Base-by-base conservation (phyloP, 2,113 vertebrate genomes). In the Chamaetylas fuelleborni region DNA sequence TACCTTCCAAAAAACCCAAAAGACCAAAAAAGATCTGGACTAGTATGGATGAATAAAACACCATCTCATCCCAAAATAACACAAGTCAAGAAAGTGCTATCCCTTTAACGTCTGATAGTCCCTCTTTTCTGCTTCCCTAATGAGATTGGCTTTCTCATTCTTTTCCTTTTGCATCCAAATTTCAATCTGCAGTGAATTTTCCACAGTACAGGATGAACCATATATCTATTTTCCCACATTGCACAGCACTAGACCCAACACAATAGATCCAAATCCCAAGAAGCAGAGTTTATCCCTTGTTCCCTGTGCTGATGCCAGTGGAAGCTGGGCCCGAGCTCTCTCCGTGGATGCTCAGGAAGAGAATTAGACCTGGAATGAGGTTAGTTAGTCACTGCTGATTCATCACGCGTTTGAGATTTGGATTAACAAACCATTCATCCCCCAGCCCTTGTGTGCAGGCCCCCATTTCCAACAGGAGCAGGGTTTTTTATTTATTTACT, bases 401-500 rank as follows among this genome's bases (percentile, higher is more conserved):
- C 88, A 95, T 76, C 84, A 67, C 1, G 57, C 71, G 18, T 88
- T 77, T 80, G 93, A 94, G 93, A 96, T 89, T 69, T 90, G 81
- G 91, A 83, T 97, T 93, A 89, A 94, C 89, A 90, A 95, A 79
- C 65, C 76, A 85, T 81, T 86, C 91, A 86, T 65, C 58, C 80
- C 8, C 2, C 3, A 70, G 73, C 87, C 93, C 95, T 95, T 64
- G 54, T 16, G 18, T 12, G 43, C 4, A 62, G 81, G 56, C 53
- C 78, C 29, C 2, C 51, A 61, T 81, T 78, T 92, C 92, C 54
- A 67, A 77, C 56, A 64, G 82, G 94, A 97, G 91, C 56, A 89
- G 83, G 61, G 58, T 11, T 31, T 69, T 61, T 95, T 88, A 92
- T 96, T 94, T 97, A 92, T 96, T 94, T 97, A 96, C 81, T 94